phyloP scores from a whole-genome alignment of 2,113 vertebrate species.

The Ahaetulla prasina region DNA sequence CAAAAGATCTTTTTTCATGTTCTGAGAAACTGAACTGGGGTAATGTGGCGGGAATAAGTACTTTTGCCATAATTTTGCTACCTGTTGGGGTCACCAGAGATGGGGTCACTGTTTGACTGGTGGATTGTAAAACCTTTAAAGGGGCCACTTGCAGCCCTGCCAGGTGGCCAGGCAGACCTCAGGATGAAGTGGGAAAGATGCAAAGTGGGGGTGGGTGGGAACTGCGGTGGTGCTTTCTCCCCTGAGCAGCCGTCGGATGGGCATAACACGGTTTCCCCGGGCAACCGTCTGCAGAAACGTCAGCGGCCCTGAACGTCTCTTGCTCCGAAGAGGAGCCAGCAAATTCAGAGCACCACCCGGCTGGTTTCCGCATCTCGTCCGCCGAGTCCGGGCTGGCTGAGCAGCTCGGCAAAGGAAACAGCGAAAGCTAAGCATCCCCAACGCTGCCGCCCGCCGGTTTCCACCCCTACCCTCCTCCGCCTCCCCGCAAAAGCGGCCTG shows the following conservation, averaged over 20 bases:
- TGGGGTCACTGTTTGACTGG: not conserved
- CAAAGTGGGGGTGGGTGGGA: too few species aligned
- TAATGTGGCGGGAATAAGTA: not conserved
- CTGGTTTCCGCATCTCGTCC: too few species aligned
- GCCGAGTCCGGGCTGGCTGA: not conserved
- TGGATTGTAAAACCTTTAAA: not conserved
- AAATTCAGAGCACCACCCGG: not conserved
- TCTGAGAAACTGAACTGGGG: not conserved
- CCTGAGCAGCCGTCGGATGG: not conserved
- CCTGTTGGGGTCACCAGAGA: not conserved
- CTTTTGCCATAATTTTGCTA: not conserved
- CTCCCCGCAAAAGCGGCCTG: not conserved
- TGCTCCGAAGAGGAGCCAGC: not conserved
- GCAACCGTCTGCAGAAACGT: conserved; percentile 11
- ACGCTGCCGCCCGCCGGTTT: not conserved
- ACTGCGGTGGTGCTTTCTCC: not conserved
- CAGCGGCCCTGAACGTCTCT: not conserved
- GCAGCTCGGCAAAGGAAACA: not conserved
- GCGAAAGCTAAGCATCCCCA: not conserved
- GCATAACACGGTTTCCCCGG: not conserved
- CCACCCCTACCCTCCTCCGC: not conserved
- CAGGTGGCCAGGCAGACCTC: not conserved
- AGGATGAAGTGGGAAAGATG: not conserved
- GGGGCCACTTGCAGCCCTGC: not conserved
- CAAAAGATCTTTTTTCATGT: not conserved